Base-by-base conservation (phyloP, 2,888 invertebrate genomes). In the Deilephila porcellus region DNA sequence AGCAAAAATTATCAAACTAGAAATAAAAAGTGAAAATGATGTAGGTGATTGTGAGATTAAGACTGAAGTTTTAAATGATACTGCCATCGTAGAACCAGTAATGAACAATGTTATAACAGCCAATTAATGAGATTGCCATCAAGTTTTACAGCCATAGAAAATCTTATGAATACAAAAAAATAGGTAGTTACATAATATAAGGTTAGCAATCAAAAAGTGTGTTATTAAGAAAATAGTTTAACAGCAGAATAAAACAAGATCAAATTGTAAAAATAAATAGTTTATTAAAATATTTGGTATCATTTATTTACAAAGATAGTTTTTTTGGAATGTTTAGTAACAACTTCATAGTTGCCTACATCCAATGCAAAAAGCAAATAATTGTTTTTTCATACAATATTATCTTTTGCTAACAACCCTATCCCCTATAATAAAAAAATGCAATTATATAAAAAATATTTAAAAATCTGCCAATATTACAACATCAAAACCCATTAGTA, bases 1-100 rank as follows among this genome's bases (percentile, higher is more conserved):
- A 73, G 74, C 86, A 1, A 92, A 93, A 83, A 79, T 91, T 8
- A 84, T 90, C 17, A 92, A 93, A 83, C 75, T 90, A 70, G 90
- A 91, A 76, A 71, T 73, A 37, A 73, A 73, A 71, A n/a, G 63
- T 53, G 73, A 73, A 25, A 56, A 70, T 60, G 45, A 32, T 52
- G 7, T 60, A 45, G 37, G 52, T 45, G 52, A 70, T 29, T 70
- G 4, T 74, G 75, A 77, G 70, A 72, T 80, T 17, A 78, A 79
- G 72, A 79, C 76, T 76, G 78, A 79, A 71, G 56, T 20, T 75
- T 67, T 37, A 60, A 71, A 75, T 67, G 70, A 73, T 62, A 70
- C 74, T 37, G 37, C 52, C 73, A 67, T 71, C 62, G 72, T 59
- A 75, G 74, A 76, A 77, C 29, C 75, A 71, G 73, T 74, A 73